phyloP scores from a whole-genome alignment of 2,888 invertebrate genomes.

The Nycteola revayana region DNA sequence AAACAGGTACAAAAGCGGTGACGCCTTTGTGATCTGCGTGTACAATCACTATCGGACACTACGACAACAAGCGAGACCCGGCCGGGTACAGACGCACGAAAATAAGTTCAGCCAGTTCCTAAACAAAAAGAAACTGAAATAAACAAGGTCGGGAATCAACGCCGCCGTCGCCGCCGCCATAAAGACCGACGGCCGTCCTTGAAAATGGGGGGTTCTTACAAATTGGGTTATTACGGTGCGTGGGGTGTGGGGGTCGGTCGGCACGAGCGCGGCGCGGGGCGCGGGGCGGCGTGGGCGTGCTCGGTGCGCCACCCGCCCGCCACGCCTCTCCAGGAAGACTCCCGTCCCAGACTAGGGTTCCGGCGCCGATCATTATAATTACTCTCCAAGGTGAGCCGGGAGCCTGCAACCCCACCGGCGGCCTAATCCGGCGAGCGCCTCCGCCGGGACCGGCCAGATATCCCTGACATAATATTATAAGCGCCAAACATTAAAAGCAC shows the following conservation, averaged over 20 bases:
- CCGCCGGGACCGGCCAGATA: conserved; percentile 67
- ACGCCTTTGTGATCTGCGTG: conserved; percentile 45
- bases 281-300: conserved; percentile 75
- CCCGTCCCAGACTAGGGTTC: conserved; percentile 73
- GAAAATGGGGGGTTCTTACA: conserved; percentile 81
- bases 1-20: conserved; percentile 37
- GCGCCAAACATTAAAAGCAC: conserved; percentile 67
- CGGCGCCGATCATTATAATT: conserved; percentile 81
- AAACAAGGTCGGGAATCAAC: conserved; percentile 82
- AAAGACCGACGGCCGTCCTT: conserved; percentile 82
- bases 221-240: conserved; percentile 81
- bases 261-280: conserved; percentile 57
- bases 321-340: conserved; percentile 78
- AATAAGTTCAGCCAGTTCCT: conserved; percentile 78
- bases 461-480: conserved; percentile 60
- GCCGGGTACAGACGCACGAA: conserved; percentile 67
- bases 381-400: conserved; percentile 79
- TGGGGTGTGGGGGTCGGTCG: conserved; percentile 70
- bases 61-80: conserved; percentile 58
- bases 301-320: conserved; percentile 70
- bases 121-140: conserved; percentile 82
- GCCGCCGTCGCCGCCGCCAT: conserved; percentile 80
- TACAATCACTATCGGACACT: conserved; percentile 49
- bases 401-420: conserved; percentile 65
- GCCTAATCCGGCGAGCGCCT: conserved; percentile 66